Evolutionary conservation across 2,113 vertebrate species (phyloP), one percentile per base, ranked within the genome.

Genomic region (Bathybates hornii): DNA sequence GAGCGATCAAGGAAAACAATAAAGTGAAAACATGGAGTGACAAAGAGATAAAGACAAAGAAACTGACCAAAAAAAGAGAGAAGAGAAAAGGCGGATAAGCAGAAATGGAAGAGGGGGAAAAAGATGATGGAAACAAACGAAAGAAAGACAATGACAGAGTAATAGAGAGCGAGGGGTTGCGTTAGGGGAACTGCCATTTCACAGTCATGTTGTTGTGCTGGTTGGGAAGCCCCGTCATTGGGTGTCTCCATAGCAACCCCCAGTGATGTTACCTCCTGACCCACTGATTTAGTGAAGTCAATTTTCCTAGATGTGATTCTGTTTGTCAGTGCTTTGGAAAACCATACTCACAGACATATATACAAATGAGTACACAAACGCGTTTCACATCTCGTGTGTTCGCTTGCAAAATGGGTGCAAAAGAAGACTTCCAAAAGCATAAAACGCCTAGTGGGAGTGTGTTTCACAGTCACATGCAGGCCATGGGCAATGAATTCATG

Each of bases 221-320:
- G 81, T 91, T 94, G 89, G 89, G 89, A 95, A 93, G 92, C 90
- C 94, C 90, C 85, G 83, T 94, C 94, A 95, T 95, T 96, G 95
- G 95, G 90, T 89, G 95, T 97, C 95, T 95, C 96, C 96, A 97
- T 97, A 92, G 96, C 96, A 97, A 97, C 96, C 93, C 94, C 89
- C 45, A 80, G 91, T 95, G 94, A 96, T 95, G 95, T 95, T 96
- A 95, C 96, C 96, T 95, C 91, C 95, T 96, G 95, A 97, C 96
- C 96, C 94, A 91, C 94, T 94, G 93, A 95, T 96, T 95, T 95
- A 94, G 90, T 89, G 95, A 88, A 96, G 94, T 92, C 95, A 94
- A 90, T 96, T 96, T 95, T 89, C 91, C 93, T 84, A 88, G 92
- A 92, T 90, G 89, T 94, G 92, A 94, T 94, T 95, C 91, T 94